Percentiles rank a stretch among this genome's conserved stretches.
Conservation (phyloP, 2,888 invertebrate genomes). For the Andrena haemorrhoa region DNA sequence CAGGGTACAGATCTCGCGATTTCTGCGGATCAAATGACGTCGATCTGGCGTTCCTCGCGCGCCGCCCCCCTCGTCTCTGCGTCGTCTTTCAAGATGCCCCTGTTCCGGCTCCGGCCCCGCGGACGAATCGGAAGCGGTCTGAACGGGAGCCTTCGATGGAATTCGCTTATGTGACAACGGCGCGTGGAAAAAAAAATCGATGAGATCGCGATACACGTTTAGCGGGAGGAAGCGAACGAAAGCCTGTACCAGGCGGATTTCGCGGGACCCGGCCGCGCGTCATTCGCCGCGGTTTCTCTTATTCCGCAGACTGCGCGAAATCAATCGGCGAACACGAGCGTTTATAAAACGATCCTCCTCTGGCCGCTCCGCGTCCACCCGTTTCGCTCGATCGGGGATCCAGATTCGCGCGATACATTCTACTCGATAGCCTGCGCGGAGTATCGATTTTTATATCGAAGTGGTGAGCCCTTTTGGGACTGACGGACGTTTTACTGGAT, state of each 20-base stretch:
- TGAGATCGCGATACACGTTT: constrained; percentile 68
- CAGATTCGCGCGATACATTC: no score
- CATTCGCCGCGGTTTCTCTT: constrained; percentile 35
- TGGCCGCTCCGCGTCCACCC: no score
- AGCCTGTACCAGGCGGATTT: constrained; percentile 13
- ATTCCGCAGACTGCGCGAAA: constrained; percentile 54
- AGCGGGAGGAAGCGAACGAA: constrained; percentile 32
- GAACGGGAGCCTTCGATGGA: constrained; percentile 59
- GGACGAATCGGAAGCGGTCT: constrained; percentile 68
- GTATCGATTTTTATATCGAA: no score
- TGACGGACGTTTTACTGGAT: no score
- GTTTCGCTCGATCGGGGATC: no score
- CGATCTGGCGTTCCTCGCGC: constrained; percentile 55
- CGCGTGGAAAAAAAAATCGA: constrained; percentile 65
- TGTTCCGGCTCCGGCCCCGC: constrained; percentile 35
- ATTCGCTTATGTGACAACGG: constrained; percentile 72
- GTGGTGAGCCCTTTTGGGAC: no score
- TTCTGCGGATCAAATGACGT: constrained; percentile 65
- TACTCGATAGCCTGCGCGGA: no score
- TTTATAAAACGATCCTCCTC: not conserved
- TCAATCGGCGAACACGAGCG: constrained; percentile 32
- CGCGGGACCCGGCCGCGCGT: not conserved
- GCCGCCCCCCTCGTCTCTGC: constrained; percentile 45
- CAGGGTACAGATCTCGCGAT: constrained; percentile 36
- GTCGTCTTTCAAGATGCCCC: constrained; percentile 60